Conservation (phyloP, 2,113 vertebrate species). For the Candoia aspera region DNA sequence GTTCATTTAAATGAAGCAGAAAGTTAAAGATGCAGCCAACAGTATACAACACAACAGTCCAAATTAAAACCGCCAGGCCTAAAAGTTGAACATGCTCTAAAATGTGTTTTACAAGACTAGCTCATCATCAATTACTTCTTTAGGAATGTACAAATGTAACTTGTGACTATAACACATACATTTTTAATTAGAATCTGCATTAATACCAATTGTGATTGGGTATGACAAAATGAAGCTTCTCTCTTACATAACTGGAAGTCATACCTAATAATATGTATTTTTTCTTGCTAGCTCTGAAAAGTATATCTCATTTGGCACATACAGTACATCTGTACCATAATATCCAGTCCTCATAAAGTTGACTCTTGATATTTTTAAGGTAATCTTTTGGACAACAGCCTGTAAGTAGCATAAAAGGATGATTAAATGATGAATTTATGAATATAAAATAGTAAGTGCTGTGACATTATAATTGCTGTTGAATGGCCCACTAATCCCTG, state of each 20-base stretch:
- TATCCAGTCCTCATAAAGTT: neutral
- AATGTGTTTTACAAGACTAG: no score
- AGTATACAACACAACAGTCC: no score
- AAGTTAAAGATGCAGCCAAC: no score
- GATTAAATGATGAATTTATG: conserved; percentile 1
- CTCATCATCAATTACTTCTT: no score
- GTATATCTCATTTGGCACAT: neutral
- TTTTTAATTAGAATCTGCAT: no score
- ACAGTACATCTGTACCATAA: neutral
- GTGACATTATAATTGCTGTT: conserved; percentile 40
- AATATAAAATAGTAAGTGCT: conserved; percentile 55
- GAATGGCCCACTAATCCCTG: neutral
- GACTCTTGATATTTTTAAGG: neutral
- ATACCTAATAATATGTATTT: neutral
- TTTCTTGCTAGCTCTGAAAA: neutral
- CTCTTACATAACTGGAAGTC: neutral
- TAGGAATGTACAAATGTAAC: no score
- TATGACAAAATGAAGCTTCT: neutral
- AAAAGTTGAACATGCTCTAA: no score
- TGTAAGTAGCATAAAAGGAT: conserved; percentile 50
- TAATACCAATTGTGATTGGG: no score
- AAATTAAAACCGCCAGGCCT: no score
- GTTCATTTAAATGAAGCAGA: no score
- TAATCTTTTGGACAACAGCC: neutral
- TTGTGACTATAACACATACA: no score